Conservation (phyloP, 2,888 invertebrate species). For the Spodoptera picta region DNA sequence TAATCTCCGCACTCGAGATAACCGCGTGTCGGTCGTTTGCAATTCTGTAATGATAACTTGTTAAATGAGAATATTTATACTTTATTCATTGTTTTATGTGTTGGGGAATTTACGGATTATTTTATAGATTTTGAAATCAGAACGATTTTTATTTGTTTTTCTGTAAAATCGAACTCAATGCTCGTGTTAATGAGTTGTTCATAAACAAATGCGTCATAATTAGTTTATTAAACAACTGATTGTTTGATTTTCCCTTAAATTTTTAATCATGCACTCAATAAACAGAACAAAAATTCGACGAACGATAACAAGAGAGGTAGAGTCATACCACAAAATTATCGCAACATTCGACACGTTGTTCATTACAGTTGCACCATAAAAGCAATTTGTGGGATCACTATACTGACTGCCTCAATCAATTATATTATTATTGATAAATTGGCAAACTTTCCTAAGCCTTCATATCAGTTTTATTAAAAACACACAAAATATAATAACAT, state of each 20-base stretch:
- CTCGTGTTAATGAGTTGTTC: no score
- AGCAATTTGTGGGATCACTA: conserved; percentile 33
- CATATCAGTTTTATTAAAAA: conserved; percentile 60
- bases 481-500: conserved; percentile 59
- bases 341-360: conserved; percentile 23
- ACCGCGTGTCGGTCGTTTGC: conserved; percentile 19
- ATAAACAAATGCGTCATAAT: no score
- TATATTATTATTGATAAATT: conserved; percentile 54
- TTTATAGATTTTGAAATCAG: no score
- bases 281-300: no score
- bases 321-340: conserved; percentile 28
- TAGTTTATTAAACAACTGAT: no score
- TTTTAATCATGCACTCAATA: no score
- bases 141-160: no score
- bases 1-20: conserved; percentile 53
- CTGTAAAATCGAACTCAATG: no score
- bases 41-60: conserved; percentile 4
- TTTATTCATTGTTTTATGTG: no score
- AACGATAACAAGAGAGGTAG: not conserved
- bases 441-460: conserved; percentile 38
- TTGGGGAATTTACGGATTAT: no score
- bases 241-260: no score
- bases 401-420: conserved; percentile 43
- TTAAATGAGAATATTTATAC: no score
- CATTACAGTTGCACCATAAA: conserved; percentile 41